Evolutionary conservation across 2,113 vertebrate genomes (phyloP).

Genomic region (Thermophis baileyi): DNA sequence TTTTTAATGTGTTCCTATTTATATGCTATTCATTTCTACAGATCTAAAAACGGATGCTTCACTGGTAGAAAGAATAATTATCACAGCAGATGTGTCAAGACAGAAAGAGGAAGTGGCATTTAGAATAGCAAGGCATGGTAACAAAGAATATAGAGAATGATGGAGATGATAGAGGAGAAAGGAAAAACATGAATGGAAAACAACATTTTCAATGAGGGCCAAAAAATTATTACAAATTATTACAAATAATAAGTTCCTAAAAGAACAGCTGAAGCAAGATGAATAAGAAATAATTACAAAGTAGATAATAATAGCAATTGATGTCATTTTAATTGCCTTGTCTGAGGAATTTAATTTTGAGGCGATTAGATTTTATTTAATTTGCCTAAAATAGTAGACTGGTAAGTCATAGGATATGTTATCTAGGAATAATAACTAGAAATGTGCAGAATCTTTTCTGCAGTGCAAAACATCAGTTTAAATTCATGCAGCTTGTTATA

Average conservation of each 20-base stretch:
- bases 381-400: slow-evolving; percentile 30
- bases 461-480: background rate
- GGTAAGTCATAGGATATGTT: slow-evolving; percentile 16
- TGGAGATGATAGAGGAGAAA: background rate
- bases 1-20: background rate
- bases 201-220: background rate
- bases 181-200: background rate
- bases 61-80: background rate
- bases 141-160: background rate
- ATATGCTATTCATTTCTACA: background rate
- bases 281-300: slow-evolving; percentile 1
- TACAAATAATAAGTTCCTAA: slow-evolving; percentile 10
- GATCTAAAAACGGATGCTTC: background rate
- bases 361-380: slow-evolving; percentile 29
- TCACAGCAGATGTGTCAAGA: slow-evolving; percentile 10
- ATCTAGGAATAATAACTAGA: slow-evolving; percentile 9
- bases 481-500: background rate
- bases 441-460: background rate
- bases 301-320: slow-evolving; percentile 28
- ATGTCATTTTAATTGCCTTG: slow-evolving; percentile 12
- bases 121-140: background rate
- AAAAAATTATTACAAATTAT: background rate
- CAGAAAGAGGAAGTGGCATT: slow-evolving; percentile 4
- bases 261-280: slow-evolving; percentile 42
- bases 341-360: slow-evolving; percentile 32